Evolutionary conservation across 2,888 invertebrate species (phyloP), one percentile per base, ranked within the genome.

Genomic region (Loripinus fragilis): DNA sequence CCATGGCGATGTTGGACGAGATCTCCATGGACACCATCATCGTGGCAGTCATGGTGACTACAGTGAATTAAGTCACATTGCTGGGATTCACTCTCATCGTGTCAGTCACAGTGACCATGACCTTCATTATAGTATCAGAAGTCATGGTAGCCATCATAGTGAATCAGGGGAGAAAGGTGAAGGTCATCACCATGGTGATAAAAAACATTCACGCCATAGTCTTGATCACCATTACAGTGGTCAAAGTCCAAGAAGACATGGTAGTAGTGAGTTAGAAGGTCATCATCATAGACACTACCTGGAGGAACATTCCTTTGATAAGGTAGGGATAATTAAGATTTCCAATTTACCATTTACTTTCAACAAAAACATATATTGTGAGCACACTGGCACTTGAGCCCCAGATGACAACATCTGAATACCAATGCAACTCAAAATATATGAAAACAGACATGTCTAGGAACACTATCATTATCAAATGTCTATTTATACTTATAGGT

Each of bases 211-310:
- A 25, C 25, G 52, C 23, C 25, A 52, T 52, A 38, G 30, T 50
- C n/a, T 23, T 20, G 42, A 64, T 23, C 23, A 66, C 25, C 15
- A 28, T 25, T 10, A 42, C 23, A n/a, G 42, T 45, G 33, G 50
- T 48, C 52, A 70, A n/a, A 52, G 30, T 35, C 20, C 2, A 23
- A 64, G 64, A 35, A 33, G 38, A 64, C 64, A 64, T 64, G 64
- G 38, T 38, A 25, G 41, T 69, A 71, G 75, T 48, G 74, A 79
- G 35, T 75, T 55, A 55, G 73, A 72, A 69, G 69, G 76, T 72
- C 45, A 65, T 74, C 78, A 20, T 23, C 60, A 60, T 20, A 60
- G 60, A 33, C 30, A 23, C 60, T 60, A 30, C n/a, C 60, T 20
- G 7, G 60, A 55, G 15, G 55, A 60, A 10, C 52, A 25, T 23